These are phyloP conservation scores for Teleogryllus occipitalis DNA, from an alignment of 1,140 invertebrate species.

Conservation along the genomic window DNA sequence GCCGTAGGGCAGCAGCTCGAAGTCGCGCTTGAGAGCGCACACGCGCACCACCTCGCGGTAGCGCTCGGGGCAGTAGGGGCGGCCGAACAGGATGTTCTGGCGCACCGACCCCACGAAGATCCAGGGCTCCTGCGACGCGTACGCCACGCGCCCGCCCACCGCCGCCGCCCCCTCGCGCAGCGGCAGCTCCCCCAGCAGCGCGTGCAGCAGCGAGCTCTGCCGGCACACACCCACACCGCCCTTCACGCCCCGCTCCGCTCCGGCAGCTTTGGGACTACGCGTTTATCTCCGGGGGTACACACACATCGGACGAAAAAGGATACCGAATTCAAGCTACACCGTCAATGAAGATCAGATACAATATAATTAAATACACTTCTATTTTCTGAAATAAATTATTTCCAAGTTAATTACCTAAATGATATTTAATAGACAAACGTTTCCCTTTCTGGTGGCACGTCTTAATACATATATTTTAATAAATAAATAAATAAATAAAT, in stretches of 20 bases:
- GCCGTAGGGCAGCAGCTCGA: conserved; percentile 63
- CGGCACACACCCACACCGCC: conserved; percentile 42
- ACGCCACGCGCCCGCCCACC: conserved; percentile 52
- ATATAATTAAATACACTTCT: too few relatives aligned
- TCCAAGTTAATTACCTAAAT: too few relatives aligned
- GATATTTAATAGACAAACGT: too few relatives aligned
- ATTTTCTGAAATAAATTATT: too few relatives aligned
- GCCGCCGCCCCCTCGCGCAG: conserved; percentile 44
- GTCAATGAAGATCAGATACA: too few relatives aligned
- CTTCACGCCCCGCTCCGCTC: conserved; percentile 52
- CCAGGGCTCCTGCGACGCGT: conserved; percentile 73
- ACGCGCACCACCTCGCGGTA: conserved; percentile 49
- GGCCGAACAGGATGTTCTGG: conserved; percentile 73
- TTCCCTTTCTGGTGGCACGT: too few relatives aligned
- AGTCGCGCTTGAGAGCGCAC: conserved; percentile 67
- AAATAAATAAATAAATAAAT: too few relatives aligned
- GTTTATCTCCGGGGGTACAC: conserved; percentile 28
- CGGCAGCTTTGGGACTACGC: conserved; percentile 43
- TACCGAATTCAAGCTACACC: too few relatives aligned
- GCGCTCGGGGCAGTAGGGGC: conserved; percentile 43
- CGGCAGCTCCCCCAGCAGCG: conserved; percentile 54
- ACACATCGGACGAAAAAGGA: too few relatives aligned
- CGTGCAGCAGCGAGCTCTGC: conserved; percentile 50
- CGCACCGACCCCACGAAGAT: conserved; percentile 51
- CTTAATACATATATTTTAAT: too few relatives aligned